These are phyloP conservation scores for Tethya wilhelma DNA, from an alignment of 37 sponge, comb jelly and placozoan species.

Conservation along the genomic window DNA sequence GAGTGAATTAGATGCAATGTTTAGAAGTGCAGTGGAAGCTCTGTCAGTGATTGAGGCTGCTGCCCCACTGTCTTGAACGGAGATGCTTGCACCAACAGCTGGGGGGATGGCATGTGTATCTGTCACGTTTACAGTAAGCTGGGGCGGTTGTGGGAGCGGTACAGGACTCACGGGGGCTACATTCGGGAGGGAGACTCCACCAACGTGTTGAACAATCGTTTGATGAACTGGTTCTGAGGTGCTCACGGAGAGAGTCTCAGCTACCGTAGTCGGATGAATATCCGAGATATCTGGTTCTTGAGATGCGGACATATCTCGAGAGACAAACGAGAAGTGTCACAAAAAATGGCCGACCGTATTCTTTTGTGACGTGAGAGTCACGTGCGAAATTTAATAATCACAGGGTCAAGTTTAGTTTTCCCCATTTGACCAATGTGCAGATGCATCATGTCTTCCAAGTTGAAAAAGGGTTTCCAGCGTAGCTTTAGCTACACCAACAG, in stretches of 20 bases:
- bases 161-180: constrained; percentile 7
- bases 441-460: too few relatives aligned
- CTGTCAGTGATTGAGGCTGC: constrained; percentile 32
- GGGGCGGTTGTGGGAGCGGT: not conserved
- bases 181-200: constrained; percentile 5
- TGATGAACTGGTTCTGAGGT: constrained; percentile 20
- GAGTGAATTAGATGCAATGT: constrained; percentile 70
- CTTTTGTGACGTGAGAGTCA: not conserved
- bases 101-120: constrained; percentile 13
- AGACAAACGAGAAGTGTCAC: constrained; percentile 16
- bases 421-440: too few relatives aligned
- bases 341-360: constrained; percentile 44
- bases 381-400: not conserved
- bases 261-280: constrained; percentile 53
- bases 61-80: constrained; percentile 29
- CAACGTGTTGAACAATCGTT: constrained; percentile 4
- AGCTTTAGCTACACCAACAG: too few relatives aligned
- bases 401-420: too few relatives aligned
- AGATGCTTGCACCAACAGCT: constrained; percentile 57
- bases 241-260: constrained; percentile 56
- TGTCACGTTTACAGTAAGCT: constrained; percentile 19
- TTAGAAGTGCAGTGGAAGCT: constrained; percentile 69
- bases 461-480: too few relatives aligned
- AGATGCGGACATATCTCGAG: constrained; percentile 61
- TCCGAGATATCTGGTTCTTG: constrained; percentile 52